Percentiles rank a stretch among this genome's conserved stretches.
Evolutionary conservation across 2,888 invertebrate species (phyloP).

Genomic region (Tetrapedia diversipes): DNA sequence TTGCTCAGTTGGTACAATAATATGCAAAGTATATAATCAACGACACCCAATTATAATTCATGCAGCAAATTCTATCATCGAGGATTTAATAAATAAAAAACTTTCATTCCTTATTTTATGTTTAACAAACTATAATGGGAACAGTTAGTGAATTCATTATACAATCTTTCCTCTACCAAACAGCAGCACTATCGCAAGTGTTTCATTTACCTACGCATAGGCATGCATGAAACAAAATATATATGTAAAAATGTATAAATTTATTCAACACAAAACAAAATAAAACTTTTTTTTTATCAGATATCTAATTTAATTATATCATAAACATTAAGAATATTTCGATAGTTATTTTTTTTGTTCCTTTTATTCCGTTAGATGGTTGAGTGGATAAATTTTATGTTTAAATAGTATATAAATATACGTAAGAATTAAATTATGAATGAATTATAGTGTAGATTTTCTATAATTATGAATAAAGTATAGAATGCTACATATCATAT

Average conservation of each 20-base stretch:
- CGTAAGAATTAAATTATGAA: too few species aligned
- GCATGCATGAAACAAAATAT: neutral
- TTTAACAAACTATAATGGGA: slow-evolving; percentile 1
- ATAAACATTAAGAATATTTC: slow-evolving; percentile 1
- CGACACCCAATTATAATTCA: neutral
- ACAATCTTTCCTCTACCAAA: neutral
- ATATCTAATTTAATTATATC: neutral
- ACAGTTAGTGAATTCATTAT: neutral
- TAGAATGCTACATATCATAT: too few species aligned
- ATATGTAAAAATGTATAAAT: neutral
- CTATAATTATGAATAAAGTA: too few species aligned
- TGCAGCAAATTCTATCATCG: neutral
- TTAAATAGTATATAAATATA: neutral
- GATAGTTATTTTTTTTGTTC: neutral
- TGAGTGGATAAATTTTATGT: neutral
- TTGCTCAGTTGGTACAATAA: neutral
- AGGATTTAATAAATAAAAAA: neutral
- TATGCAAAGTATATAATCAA: neutral
- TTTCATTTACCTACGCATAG: slow-evolving; percentile 4
- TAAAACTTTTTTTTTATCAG: neutral
- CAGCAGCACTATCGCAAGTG: slow-evolving; percentile 28
- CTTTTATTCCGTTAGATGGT: neutral
- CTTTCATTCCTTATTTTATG: slow-evolving; percentile 15
- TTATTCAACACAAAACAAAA: neutral
- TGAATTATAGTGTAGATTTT: too few species aligned